These are phyloP conservation scores for Ennomos erosarius DNA, from an alignment of 2,888 invertebrate genomes.

Conservation along the genomic window DNA sequence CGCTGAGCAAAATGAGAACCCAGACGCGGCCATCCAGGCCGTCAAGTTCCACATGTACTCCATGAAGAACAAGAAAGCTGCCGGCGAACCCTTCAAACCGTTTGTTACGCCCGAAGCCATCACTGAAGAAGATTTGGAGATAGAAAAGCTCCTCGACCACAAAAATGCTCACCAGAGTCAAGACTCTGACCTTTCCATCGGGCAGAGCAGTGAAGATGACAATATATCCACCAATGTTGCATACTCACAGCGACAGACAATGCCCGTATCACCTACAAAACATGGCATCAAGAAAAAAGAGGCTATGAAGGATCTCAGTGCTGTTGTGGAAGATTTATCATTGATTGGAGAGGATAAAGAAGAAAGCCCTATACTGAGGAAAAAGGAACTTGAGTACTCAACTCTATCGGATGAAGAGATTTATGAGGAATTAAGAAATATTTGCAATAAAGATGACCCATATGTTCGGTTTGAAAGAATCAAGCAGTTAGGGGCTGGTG, in stretches of 20 bases:
- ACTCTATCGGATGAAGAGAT: conserved; percentile 89
- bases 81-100: conserved; percentile 90
- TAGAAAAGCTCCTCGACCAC: conserved; percentile 90
- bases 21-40: conserved; percentile 95
- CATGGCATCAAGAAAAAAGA: conserved; percentile 73
- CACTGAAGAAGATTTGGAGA: conserved; percentile 93
- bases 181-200: conserved; percentile 80
- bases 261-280: conserved; percentile 83
- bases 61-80: conserved; percentile 92
- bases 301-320: conserved; percentile 65
- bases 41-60: conserved; percentile 96
- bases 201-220: conserved; percentile 84
- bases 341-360: conserved; percentile 75
- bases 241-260: conserved; percentile 78
- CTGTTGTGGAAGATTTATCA: conserved; percentile 73
- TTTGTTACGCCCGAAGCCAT: conserved; percentile 93
- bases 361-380: conserved; percentile 86
- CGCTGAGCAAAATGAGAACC: conserved; percentile 95
- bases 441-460: conserved; percentile 94
- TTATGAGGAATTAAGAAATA: conserved; percentile 90
- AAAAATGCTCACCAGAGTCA: conserved; percentile 90
- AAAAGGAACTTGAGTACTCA: conserved; percentile 83
- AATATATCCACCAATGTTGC: conserved; percentile 67
- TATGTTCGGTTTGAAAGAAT: conserved; percentile 91
- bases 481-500: conserved; percentile 95